Percentiles rank a stretch among this genome's conserved stretches.
Conservation (phyloP, 2,797 vertebrate genomes). For the Onychomys arenicola region DNA sequence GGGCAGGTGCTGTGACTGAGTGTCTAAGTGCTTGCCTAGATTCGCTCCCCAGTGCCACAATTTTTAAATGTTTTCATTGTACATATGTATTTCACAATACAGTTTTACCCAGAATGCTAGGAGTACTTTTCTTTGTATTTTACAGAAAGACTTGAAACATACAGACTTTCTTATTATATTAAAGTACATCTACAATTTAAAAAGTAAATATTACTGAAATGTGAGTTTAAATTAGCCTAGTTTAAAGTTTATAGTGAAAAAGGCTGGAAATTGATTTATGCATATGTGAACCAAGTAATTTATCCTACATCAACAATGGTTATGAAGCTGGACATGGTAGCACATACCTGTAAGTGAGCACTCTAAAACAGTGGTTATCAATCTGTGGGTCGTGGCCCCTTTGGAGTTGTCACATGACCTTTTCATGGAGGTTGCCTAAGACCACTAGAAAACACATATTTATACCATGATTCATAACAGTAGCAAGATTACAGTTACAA, state of each 20-base stretch:
- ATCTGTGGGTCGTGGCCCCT: neutral
- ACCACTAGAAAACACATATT: neutral
- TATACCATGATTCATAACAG: neutral
- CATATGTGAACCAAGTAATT: constrained; percentile 5
- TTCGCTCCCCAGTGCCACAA: neutral
- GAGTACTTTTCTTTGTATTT: constrained; percentile 71
- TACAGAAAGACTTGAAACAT: constrained; percentile 69
- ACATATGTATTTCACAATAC: constrained; percentile 82
- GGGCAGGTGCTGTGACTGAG: neutral
- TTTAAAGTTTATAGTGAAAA: constrained; percentile 58
- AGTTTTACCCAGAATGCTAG: constrained; percentile 77
- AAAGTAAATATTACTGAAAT: constrained; percentile 32
- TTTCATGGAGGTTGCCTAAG: neutral
- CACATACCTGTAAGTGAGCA: neutral
- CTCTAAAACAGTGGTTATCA: neutral
- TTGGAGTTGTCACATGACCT: neutral
- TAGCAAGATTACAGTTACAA: neutral
- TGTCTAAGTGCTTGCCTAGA: neutral
- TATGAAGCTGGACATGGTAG: neutral
- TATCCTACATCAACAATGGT: constrained; percentile 14
- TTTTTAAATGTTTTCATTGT: neutral
- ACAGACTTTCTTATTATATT: constrained; percentile 61
- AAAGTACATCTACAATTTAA: constrained; percentile 41
- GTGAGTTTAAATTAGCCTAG: neutral
- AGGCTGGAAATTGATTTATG: constrained; percentile 34